These are phyloP conservation scores for Sturnira hondurensis DNA, from an alignment of 2,113 vertebrate genomes.

Conservation along the genomic window DNA sequence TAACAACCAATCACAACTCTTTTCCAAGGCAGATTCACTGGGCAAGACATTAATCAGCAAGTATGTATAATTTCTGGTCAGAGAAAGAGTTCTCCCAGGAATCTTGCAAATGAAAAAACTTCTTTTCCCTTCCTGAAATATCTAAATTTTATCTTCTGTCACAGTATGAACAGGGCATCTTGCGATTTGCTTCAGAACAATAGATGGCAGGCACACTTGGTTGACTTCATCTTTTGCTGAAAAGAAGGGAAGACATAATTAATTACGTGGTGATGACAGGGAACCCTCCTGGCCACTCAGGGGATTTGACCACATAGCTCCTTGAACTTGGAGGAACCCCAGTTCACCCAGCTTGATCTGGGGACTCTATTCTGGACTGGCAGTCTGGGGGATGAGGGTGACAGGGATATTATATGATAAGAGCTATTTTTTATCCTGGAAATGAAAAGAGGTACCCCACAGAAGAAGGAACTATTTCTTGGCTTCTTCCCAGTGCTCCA, in stretches of 20 bases:
- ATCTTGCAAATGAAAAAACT: background rate
- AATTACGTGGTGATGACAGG: background rate
- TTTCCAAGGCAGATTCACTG: background rate
- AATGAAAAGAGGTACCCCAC: background rate
- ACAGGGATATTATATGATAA: background rate
- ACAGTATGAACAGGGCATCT: background rate
- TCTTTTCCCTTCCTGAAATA: conserved; percentile 10
- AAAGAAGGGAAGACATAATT: conserved; percentile 2
- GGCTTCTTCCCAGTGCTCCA: background rate
- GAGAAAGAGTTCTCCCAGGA: background rate
- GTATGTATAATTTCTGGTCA: background rate
- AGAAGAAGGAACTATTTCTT: background rate
- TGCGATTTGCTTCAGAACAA: conserved; percentile 13
- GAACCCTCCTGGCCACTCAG: background rate
- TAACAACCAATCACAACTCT: background rate
- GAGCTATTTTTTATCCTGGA: background rate
- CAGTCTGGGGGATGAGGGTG: background rate
- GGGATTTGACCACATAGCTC: background rate
- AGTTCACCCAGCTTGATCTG: background rate
- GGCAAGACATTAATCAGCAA: conserved; percentile 10
- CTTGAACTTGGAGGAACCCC: background rate
- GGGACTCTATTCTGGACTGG: background rate
- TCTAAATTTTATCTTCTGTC: background rate
- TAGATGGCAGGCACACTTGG: background rate
- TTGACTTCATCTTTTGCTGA: background rate